Conservation (phyloP, 2,113 vertebrate genomes). For the Micromys minutus region DNA sequence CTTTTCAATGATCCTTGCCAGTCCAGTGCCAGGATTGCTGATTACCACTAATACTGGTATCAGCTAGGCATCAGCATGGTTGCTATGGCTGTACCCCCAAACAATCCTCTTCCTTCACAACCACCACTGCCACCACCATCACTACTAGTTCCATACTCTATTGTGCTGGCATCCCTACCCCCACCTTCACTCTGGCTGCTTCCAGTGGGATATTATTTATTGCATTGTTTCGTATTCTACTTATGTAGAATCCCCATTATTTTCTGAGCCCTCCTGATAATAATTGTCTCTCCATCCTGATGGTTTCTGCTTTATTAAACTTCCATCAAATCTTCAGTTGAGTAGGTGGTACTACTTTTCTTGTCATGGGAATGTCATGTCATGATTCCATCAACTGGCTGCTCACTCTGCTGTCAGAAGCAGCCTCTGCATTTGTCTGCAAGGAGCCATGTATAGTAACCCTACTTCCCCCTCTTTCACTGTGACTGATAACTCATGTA, state of each 20-base stretch:
- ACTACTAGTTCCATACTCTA: neutral
- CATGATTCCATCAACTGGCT: conserved; percentile 63
- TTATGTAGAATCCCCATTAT: neutral
- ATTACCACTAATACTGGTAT: neutral
- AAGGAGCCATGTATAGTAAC: conserved; percentile 51
- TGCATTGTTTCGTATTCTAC: neutral
- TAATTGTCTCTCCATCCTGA: neutral
- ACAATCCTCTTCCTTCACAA: neutral
- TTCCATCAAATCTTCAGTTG: conserved; percentile 55
- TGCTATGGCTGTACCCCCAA: neutral
- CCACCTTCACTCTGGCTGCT: neutral
- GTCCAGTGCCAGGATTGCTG: neutral
- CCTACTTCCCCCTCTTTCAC: neutral
- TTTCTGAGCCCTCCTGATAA: neutral
- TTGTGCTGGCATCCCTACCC: neutral
- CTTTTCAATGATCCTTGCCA: neutral
- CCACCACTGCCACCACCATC: neutral
- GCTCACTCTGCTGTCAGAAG: conserved; percentile 69
- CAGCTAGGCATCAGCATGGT: neutral
- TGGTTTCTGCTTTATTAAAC: conserved; percentile 46
- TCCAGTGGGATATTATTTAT: neutral
- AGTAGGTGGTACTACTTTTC: conserved; percentile 61
- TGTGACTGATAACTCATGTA: conserved; percentile 33
- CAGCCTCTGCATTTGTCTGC: conserved; percentile 61
- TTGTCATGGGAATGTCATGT: conserved; percentile 62